These are phyloP conservation scores for Oplegnathus fasciatus DNA, from an alignment of 2,113 vertebrate genomes.

Conservation along the genomic window DNA sequence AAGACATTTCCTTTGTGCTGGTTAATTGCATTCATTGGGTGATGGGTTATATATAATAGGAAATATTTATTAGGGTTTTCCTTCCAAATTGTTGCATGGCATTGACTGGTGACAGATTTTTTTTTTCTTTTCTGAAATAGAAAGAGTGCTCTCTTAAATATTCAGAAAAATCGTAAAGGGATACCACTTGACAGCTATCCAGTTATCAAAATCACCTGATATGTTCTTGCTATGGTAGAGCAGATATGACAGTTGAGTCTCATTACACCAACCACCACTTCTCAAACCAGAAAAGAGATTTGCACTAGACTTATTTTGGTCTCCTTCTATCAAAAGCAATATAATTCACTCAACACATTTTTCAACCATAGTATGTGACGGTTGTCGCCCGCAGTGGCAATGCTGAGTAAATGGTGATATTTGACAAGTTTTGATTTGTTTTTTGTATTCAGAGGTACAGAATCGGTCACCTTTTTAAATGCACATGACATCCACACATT, in stretches of 20 bases:
- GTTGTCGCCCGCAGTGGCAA: conserved; percentile 70
- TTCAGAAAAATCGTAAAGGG: conserved; percentile 71
- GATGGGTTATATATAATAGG: conserved; percentile 54
- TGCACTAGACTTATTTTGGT: conserved; percentile 87
- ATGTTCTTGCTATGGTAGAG: conserved; percentile 68
- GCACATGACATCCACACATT: conserved; percentile 63
- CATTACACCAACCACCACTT: conserved; percentile 81
- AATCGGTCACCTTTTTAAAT: conserved; percentile 68
- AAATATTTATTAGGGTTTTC: conserved; percentile 63
- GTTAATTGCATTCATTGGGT: conserved; percentile 45
- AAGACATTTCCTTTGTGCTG: conserved; percentile 61
- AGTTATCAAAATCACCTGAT: conserved; percentile 67
- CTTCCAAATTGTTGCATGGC: conserved; percentile 67
- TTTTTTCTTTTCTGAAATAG: conserved; percentile 31
- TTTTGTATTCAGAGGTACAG: conserved; percentile 76
- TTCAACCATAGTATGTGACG: conserved; percentile 60
- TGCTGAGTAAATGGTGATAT: conserved; percentile 76
- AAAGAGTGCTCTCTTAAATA: conserved; percentile 32
- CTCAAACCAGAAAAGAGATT: conserved; percentile 86
- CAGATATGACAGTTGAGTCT: conserved; percentile 62
- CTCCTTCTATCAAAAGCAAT: conserved; percentile 87
- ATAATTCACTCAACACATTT: conserved; percentile 78
- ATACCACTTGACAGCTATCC: conserved; percentile 75
- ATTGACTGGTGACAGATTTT: conserved; percentile 40
- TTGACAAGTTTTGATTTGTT: conserved; percentile 60